Base-by-base conservation (phyloP, 2,113 vertebrate genomes). In the Chaetodon trifascialis region DNA sequence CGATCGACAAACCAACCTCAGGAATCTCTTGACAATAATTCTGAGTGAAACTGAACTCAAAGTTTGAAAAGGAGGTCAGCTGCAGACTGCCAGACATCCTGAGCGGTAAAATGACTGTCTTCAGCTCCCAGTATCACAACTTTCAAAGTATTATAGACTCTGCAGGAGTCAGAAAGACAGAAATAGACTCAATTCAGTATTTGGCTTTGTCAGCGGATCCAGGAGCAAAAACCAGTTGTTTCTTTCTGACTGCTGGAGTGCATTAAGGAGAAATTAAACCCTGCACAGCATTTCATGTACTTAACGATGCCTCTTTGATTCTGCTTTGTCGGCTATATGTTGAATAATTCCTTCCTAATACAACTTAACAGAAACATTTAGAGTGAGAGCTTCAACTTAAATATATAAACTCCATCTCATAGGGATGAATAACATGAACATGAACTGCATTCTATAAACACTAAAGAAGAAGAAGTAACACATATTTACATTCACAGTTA, bases 111-210 rank as follows among this genome's bases (percentile, higher is more conserved):
- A 77, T n/a, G 51, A 79, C 72, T 23, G 79, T 82, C 83, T 75
- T 82, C 63, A 11, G 58, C 82, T 77, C 72, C 52, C 63, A 62
- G 46, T 19, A 2, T 46, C 64, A 67, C 21, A 66, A 83, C 79
- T 83, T 83, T n/a, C 69, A 87, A 80, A 85, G 73, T 70, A 76
- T 85, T 66, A 82, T 7, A 79, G 75, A 55, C 63, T 80, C 79
- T 86, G 78, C 78, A 65, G 84, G 75, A 88, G 75, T 71, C 42
- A 55, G 15, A 77, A 14, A 79, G 82, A 84, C 86, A 80, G 72
- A 80, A 92, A 92, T 89, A 90, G 86, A 77, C 60, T 75, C 47
- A 21, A 11, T 83, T 83, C 72, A 86, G 72, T 19, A 7, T 82
- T 71, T 38, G 47, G 76, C 84, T 81, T 80, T 25, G 71, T 90